Evolutionary conservation across 2,888 invertebrate species (phyloP), one percentile per base, ranked within the genome.

Genomic region (Meandrusa payeni): DNA sequence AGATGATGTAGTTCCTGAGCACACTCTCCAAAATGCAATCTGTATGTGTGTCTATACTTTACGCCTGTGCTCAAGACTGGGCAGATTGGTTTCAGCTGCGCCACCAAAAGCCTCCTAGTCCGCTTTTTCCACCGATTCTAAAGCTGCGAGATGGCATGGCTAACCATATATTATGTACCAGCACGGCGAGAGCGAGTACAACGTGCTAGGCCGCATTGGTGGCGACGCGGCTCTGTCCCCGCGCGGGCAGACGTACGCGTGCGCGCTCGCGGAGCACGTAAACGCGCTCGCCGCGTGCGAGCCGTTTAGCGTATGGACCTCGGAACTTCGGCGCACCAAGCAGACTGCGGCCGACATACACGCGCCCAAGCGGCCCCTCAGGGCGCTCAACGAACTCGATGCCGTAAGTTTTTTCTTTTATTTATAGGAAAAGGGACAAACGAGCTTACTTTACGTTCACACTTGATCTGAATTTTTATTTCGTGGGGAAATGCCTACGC

Each of bases 101-200:
- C n/a, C n/a, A n/a, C n/a, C n/a, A n/a, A n/a, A n/a, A n/a, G n/a
- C n/a, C n/a, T n/a, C n/a, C n/a, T n/a, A n/a, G n/a, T n/a, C n/a
- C n/a, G n/a, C n/a, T n/a, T n/a, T n/a, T n/a, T n/a, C n/a, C n/a
- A n/a, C n/a, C n/a, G n/a, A n/a, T n/a, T n/a, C n/a, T n/a, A n/a
- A n/a, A n/a, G n/a, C n/a, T n/a, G n/a, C n/a, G n/a, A n/a, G n/a
- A n/a, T n/a, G n/a, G n/a, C n/a, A n/a, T n/a, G n/a, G n/a, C n/a
- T n/a, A 17, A 15, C 3, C 7, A 31, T 9, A 9, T 5, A 38
- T 52, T 51, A 54, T 42, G 38, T 76, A 75, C 2, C 73, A 96
- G 95, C 97, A 98, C 73, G 97, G 97, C 1, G 97, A 98, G 76
- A 96, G 96, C 68, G 94, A 95, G 64, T 95, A 94, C 89, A 98